phyloP scores from a whole-genome alignment of 2,888 invertebrate species.

The Carcina quercana region DNA sequence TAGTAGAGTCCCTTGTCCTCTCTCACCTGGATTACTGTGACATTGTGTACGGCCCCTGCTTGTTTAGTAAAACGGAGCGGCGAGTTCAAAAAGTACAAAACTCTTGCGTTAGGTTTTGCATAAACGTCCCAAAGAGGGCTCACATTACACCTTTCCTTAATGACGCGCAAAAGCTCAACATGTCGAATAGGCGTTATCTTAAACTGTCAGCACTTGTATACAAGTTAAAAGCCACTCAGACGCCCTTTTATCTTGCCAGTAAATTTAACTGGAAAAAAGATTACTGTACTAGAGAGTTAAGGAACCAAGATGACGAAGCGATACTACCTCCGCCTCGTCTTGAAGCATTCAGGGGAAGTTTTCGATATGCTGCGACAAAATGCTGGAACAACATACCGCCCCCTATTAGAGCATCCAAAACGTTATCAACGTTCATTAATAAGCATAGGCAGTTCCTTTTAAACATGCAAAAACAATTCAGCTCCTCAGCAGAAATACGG shows the following conservation, averaged over 20 bases:
- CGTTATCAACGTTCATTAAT: too few species aligned
- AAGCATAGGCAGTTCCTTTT: too few species aligned
- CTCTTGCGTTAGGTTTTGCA: not conserved
- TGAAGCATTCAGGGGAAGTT: too few species aligned
- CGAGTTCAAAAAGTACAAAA: not conserved
- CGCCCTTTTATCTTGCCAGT: not conserved
- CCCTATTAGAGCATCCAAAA: too few species aligned
- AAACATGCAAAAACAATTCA: too few species aligned
- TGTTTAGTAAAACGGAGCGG: not conserved
- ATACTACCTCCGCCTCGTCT: too few species aligned
- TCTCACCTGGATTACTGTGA: not conserved
- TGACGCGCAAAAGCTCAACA: not conserved
- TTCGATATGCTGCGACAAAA: too few species aligned
- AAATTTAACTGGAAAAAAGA: not conserved
- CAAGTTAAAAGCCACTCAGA: not conserved
- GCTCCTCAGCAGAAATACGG: too few species aligned
- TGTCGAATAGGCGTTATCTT: not conserved
- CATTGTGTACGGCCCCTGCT: slow-evolving; percentile 1
- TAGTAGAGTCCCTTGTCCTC: not conserved
- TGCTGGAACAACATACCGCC: too few species aligned
- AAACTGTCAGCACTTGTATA: not conserved
- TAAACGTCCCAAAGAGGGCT: not conserved
- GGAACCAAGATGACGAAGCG: too few species aligned
- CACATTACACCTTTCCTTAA: not conserved
- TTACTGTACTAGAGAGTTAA: too few species aligned